Evolutionary conservation across 2,888 invertebrate genomes (phyloP).

Genomic region (Aphidoletes aphidimyza): DNA sequence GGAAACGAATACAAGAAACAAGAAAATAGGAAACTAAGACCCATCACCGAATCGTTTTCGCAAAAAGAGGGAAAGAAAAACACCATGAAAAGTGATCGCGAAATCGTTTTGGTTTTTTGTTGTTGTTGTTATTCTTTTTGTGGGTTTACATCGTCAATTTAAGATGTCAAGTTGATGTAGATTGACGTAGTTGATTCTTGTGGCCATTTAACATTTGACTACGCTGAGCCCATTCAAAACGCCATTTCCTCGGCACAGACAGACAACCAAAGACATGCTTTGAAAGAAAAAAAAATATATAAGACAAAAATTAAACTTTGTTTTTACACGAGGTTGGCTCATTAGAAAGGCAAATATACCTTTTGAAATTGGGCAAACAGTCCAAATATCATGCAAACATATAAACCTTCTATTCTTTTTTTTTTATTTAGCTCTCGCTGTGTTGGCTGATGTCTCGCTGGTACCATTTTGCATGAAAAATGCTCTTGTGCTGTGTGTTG

Average conservation of each 20-base stretch:
- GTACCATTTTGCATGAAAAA: not conserved
- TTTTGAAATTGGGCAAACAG: not conserved
- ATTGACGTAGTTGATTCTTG: not conserved
- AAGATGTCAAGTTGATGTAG: constrained; percentile 48
- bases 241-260: not conserved
- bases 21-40: constrained; percentile 16
- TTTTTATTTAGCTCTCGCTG: not conserved
- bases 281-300: too few relatives aligned
- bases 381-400: not conserved
- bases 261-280: too few relatives aligned
- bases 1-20: not conserved
- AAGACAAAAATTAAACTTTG: constrained; percentile 30
- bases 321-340: constrained; percentile 32
- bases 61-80: not conserved
- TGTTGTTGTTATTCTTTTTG: not conserved
- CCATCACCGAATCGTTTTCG: not conserved
- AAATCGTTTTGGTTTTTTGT: too few relatives aligned
- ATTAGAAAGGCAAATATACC: constrained; percentile 34
- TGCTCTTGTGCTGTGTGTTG: not conserved
- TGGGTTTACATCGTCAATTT: not conserved
- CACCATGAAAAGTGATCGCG: not conserved
- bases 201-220: not conserved
- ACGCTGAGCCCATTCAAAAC: not conserved
- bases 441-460: not conserved
- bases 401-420: not conserved